Evolutionary conservation across 2,113 vertebrate species (phyloP).

Genomic region (Paralichthys olivaceus): DNA sequence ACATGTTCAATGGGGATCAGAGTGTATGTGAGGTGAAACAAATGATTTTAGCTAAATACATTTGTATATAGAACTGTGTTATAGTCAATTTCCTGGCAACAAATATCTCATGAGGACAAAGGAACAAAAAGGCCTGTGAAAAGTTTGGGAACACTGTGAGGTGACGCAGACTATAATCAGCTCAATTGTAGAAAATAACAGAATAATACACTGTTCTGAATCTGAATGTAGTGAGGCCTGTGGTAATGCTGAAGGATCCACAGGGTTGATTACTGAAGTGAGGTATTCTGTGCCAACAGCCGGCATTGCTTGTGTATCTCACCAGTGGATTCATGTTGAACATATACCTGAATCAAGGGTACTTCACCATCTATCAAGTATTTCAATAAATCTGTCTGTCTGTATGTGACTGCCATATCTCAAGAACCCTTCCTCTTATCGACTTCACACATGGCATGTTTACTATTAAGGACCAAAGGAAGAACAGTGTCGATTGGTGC

Average conservation of each 20-base stretch:
- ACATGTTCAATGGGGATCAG: background rate
- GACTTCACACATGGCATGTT: too few species aligned
- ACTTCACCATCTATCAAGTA: background rate
- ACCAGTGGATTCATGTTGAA: background rate
- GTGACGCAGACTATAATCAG: too few species aligned
- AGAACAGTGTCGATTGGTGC: too few species aligned
- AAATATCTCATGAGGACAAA: background rate
- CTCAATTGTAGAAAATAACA: too few species aligned
- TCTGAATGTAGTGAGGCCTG: too few species aligned
- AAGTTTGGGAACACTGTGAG: background rate
- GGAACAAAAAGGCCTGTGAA: background rate
- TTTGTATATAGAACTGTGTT: background rate
- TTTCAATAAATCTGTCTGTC: background rate
- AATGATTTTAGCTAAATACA: background rate
- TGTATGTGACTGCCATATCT: background rate
- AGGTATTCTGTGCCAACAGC: too few species aligned
- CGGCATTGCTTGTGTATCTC: background rate
- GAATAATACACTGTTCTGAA: too few species aligned
- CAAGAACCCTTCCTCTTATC: background rate
- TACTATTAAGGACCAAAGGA: too few species aligned
- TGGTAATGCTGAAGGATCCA: too few species aligned
- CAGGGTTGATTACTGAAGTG: too few species aligned
- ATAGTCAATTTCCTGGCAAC: background rate
- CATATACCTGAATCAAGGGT: background rate
- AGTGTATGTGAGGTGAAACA: conserved; percentile 8